Evolutionary conservation across 2,888 invertebrate genomes (phyloP).

Genomic region (Thereva unica): DNA sequence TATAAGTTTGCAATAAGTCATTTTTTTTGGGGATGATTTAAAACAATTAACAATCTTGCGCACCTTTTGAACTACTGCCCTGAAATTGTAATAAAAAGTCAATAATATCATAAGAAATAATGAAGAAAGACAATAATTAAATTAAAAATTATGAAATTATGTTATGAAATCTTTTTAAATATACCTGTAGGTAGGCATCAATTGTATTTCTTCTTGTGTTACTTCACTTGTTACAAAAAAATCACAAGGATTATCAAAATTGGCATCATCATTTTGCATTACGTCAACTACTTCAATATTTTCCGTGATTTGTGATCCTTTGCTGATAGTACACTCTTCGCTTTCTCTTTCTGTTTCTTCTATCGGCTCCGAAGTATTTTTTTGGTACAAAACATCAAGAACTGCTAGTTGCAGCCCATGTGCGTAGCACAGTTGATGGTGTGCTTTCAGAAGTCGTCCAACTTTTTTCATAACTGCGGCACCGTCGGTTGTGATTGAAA

Average conservation of each 20-base stretch:
- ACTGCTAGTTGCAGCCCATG: slow-evolving; percentile 6
- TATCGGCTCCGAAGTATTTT: background rate
- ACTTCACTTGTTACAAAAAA: background rate
- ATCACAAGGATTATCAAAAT: no score
- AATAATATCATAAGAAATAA: background rate
- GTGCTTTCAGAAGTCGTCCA: background rate
- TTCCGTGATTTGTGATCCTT: background rate
- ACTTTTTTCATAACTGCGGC: slow-evolving; percentile 17
- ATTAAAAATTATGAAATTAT: slow-evolving; percentile 1
- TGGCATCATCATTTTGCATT: background rate
- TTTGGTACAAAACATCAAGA: slow-evolving; percentile 3
- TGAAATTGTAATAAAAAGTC: background rate
- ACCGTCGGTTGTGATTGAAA: background rate
- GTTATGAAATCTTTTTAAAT: no score
- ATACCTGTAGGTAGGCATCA: no score
- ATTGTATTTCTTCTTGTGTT: no score
- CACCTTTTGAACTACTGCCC: slow-evolving; percentile 8
- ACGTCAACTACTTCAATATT: background rate
- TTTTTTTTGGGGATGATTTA: slow-evolving; percentile 2
- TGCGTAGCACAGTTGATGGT: slow-evolving; percentile 11
- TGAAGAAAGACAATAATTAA: background rate
- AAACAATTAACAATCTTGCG: slow-evolving; percentile 4
- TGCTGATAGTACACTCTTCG: no score
- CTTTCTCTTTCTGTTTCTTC: background rate
- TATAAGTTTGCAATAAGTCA: slow-evolving; percentile 12